Evolutionary conservation across 2,797 vertebrate genomes (phyloP), one percentile per base, ranked within the genome.

Genomic region (Sebastes oblongus): DNA sequence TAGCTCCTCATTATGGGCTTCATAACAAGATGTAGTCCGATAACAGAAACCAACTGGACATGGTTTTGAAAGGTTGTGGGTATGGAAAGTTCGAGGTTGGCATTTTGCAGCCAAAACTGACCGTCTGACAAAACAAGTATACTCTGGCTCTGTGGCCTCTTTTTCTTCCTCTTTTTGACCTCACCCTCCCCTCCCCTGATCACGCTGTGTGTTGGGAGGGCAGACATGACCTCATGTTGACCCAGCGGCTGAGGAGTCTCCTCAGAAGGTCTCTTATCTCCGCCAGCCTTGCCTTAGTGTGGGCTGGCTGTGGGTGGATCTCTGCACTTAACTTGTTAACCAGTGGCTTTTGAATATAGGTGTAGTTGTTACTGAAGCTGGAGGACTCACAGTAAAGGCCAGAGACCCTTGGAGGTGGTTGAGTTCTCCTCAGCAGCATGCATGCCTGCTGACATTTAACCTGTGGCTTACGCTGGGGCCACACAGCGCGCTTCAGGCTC

Each of bases 241-340:
- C 74, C 54, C 27, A 3, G 55, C 9, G 8, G 24, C 22, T 7
- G 42, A 18, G 25, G 59, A 46, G 60, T 56, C 68, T 70, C 46
- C 59, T 75, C 66, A n/a, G 27, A 75, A 18, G 59, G 30, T 6
- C 22, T 82, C 80, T 88, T 88, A 88, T 88, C 86, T 81, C 65
- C 16, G 59, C n/a, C 55, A 8, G 59, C 75, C 80, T 36, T 18
- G 50, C 36, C n/a, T 29, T 3, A 25, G 20, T 16, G 20, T 60
- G 12, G n/a, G 29, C 52, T 24, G 34, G 32, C 18, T 80, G 62
- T 67, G 75, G 69, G 76, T 36, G 30, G 81, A 11, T 60, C 72
- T 81, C 65, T 22, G 46, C 65, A 1, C 59, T 16, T 3, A 29
- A n/a, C 16, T 18, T 27, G 11, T 30, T 9, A 55, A 20, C 56